Evolutionary conservation across 2,797 vertebrate species (phyloP).

Genomic region (Betta splendens): DNA sequence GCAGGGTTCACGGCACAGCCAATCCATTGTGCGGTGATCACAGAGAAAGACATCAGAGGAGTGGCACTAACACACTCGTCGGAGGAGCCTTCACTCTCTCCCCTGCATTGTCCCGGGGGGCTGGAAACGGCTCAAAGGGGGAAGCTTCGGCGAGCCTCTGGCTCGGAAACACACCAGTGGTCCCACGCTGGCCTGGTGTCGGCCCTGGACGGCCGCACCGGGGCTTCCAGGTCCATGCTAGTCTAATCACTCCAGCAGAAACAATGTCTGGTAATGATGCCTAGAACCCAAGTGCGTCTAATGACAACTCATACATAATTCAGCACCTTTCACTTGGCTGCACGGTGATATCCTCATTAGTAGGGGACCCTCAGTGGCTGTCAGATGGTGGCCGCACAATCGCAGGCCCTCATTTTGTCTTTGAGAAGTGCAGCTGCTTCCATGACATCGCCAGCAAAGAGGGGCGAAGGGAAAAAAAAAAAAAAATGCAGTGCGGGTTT

Average conservation of each 20-base stretch:
- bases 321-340: slow-evolving; percentile 99
- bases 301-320: slow-evolving; percentile 99
- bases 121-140: slow-evolving; percentile 87
- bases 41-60: slow-evolving; percentile 91
- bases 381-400: slow-evolving; percentile 99
- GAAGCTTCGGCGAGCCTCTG: slow-evolving; percentile 89
- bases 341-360: slow-evolving; percentile 99
- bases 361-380: slow-evolving; percentile 97
- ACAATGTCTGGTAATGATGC: slow-evolving; percentile 99
- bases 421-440: slow-evolving; percentile 99
- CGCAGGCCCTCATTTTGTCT: slow-evolving; percentile 99
- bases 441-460: slow-evolving; percentile 99
- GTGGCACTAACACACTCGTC: slow-evolving; percentile 92
- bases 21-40: slow-evolving; percentile 94
- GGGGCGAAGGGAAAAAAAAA: slow-evolving; percentile 76
- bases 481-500: slow-evolving; percentile 96
- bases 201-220: slow-evolving; percentile 88
- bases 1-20: slow-evolving; percentile 77
- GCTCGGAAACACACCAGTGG: slow-evolving; percentile 95
- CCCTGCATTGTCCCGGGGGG: slow-evolving; percentile 87
- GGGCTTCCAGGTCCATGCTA: slow-evolving; percentile 92
- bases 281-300: slow-evolving; percentile 96
- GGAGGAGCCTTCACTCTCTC: slow-evolving; percentile 88
- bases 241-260: slow-evolving; percentile 99
- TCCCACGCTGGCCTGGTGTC: slow-evolving; percentile 81